phyloP scores from a whole-genome alignment of 2,797 vertebrate genomes.

The Cossypha niveicapilla region DNA sequence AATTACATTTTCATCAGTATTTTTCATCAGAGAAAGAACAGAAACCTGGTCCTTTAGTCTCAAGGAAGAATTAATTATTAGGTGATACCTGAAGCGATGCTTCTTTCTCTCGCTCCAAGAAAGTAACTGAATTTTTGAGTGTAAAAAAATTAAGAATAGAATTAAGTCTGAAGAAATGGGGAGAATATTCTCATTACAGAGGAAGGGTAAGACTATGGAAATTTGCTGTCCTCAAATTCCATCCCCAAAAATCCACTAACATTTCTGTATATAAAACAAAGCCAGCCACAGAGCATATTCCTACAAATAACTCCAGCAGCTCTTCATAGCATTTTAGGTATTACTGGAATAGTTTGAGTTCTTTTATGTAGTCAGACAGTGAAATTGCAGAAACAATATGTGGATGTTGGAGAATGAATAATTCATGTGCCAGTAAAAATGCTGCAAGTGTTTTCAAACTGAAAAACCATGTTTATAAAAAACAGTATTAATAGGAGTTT shows the following conservation, averaged over 20 bases:
- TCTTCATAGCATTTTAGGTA: not conserved
- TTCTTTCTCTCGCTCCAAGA: not conserved
- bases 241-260: not conserved
- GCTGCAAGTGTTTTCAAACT: not conserved
- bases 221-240: not conserved
- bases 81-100: not conserved
- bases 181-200: not conserved
- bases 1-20: not conserved
- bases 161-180: not conserved
- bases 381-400: not conserved
- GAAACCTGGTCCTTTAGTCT: not conserved
- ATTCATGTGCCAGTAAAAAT: not conserved
- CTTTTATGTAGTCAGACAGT: not conserved
- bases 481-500: not conserved
- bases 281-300: not conserved
- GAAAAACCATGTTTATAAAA: not conserved
- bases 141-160: not conserved
- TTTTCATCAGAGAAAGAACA: not conserved
- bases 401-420: not conserved
- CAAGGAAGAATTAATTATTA: not conserved
- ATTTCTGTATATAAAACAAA: not conserved
- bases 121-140: not conserved
- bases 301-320: not conserved
- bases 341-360: not conserved
- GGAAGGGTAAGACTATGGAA: not conserved